Evolutionary conservation across 2,888 invertebrate genomes (phyloP), one percentile per base, ranked within the genome.

Genomic region (Rhaphigaster nebulosa): DNA sequence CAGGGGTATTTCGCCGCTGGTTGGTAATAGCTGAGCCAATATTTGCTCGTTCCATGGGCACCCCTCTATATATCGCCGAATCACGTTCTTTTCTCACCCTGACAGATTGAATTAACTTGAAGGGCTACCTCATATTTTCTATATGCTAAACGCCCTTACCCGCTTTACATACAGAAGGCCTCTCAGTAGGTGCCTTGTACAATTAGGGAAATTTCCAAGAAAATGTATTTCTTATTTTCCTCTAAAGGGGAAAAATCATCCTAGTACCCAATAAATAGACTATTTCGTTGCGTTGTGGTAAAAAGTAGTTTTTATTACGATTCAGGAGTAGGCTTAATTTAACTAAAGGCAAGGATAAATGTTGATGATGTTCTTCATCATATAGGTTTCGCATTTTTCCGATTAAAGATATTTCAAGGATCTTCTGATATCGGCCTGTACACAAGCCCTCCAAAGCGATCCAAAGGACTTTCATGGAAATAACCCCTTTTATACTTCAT

Each of bases 91-190:
- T 70, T 70, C 70, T 70, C 70, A 70, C 20, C 70, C 34, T 70
- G 70, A 70, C 70, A 70, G 70, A 70, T 70, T 70, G 70, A 70
- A 70, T 70, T 70, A 70, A 70, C 70, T 34, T 70, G 70, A 70
- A 8, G 70, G 34, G 70, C 70, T 70, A 34, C 70, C 70, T 34
- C 70, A 70, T 70, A 70, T 34, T 70, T 70, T 70, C 70, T 70
- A 20, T 70, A 70, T 70, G 70, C 70, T 70, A 70, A 34, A 70
- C 70, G 70, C 70, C 29, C 70, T 70, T 34, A 70, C 70, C 15
- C 34, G 34, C 34, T 70, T 70, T 34, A 65, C 65, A 65, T 65
- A 65, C 65, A 34, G 65, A 65, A 34, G 34, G 70, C 34, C 34
- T 70, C 70, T 70, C 34, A 15, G 5, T 20, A 34, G 70, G 18